Conservation (phyloP, 2,797 vertebrate genomes). For the Urophycis tenuis region DNA sequence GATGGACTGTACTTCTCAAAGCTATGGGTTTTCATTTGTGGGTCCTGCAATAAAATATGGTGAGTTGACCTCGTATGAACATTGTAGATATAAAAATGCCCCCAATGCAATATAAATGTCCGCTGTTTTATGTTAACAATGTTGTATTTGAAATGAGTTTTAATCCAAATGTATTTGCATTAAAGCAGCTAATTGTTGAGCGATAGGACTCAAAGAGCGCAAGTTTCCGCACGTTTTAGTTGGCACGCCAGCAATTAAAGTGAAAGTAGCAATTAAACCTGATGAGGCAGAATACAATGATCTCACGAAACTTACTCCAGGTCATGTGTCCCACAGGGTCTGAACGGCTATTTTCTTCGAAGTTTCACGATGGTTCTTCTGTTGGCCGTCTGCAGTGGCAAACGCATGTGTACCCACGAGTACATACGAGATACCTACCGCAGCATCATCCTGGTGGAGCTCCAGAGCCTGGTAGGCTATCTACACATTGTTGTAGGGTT, state of each 20-base stretch:
- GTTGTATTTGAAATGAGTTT: neutral
- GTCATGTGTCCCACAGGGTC: slow-evolving; percentile 50
- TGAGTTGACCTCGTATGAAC: slow-evolving; percentile 33
- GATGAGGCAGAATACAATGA: neutral
- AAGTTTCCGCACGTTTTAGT: neutral
- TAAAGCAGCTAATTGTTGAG: neutral
- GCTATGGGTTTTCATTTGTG: slow-evolving; percentile 55
- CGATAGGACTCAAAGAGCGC: slow-evolving; percentile 22
- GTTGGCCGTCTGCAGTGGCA: slow-evolving; percentile 50
- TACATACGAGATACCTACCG: slow-evolving; percentile 66
- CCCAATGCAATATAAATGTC: neutral
- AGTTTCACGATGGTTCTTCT: slow-evolving; percentile 62
- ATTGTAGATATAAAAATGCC: neutral
- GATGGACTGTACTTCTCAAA: slow-evolving; percentile 16
- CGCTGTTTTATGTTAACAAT: neutral
- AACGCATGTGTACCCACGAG: slow-evolving; percentile 62
- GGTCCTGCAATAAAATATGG: slow-evolving; percentile 62
- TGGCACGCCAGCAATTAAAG: neutral
- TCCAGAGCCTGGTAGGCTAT: slow-evolving; percentile 68
- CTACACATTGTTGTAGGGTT: neutral
- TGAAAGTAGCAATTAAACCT: neutral
- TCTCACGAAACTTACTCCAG: neutral
- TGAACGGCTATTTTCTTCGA: slow-evolving; percentile 61
- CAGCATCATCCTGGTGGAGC: slow-evolving; percentile 60
- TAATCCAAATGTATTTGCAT: neutral